Base-by-base conservation (phyloP, 2,888 invertebrate species). In the Xestia sexstrigata region DNA sequence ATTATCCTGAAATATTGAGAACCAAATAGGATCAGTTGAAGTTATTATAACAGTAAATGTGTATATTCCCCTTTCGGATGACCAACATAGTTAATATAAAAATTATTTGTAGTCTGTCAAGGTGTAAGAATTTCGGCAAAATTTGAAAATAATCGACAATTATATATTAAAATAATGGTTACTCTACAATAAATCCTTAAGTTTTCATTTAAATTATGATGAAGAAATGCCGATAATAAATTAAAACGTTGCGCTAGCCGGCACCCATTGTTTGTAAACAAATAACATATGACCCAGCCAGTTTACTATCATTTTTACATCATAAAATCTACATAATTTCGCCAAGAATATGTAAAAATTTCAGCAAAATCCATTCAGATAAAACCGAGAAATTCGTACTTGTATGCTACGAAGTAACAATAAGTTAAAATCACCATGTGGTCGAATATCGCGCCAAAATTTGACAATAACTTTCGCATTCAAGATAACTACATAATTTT, bases 261-360 rank as follows among this genome's bases (percentile, higher is more conserved):
- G 96, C 94, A 86, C 88, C 89, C 88, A 87, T 93, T 96, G 96
- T 96, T 96, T 95, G 96, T 96, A 96, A 96, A 96, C 96, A 96
- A 96, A 95, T 94, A 95, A 94, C 96, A 96, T 94, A 96, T 96
- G 96, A 93, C 93, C 88, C 82, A 83, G 67, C 90, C 91, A 90
- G 87, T 86, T 80, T 76, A 71, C 66, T 68, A 79, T 81, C 58
- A 84, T 86, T 84, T 89, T 87, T 76, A 87, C 83, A 85, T 80
- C 70, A 86, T 72, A 83, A 88, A 89, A 90, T 87, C 84, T 74
- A 71, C 73, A 88, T 73, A 88, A 88, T 90, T 90, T 85, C 73
- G 71, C 55, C 87, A 82, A 81, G 80, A 82, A 78, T 30, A 74
- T 83, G 76, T 81, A 69, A 84, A 91, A 93, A 92, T 84, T 86